phyloP scores from a whole-genome alignment of 2,113 vertebrate species.

The Telmatochromis sp. region DNA sequence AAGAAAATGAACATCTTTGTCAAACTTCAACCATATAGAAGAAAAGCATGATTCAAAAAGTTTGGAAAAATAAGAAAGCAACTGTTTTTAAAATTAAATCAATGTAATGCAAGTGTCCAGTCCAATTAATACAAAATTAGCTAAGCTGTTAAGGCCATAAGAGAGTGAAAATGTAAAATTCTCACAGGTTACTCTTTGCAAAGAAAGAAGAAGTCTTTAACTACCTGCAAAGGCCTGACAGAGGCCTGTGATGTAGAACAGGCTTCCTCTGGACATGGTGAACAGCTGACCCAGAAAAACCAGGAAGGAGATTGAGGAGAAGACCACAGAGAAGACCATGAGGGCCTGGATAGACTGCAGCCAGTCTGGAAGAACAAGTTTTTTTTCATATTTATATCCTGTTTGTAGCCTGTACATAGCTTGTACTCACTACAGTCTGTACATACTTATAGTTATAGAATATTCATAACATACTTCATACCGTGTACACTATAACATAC shows the following conservation, averaged over 20 bases:
- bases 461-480: not conserved
- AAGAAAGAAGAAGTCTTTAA: not conserved
- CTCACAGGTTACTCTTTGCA: not conserved
- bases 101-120: not conserved
- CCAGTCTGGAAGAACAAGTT: conserved; percentile 68
- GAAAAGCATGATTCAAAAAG: not conserved
- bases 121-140: not conserved
- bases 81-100: not conserved
- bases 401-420: not conserved
- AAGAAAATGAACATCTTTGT: not conserved
- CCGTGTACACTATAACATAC: not conserved
- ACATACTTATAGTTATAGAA: not conserved
- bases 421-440: not conserved
- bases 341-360: conserved; percentile 82
- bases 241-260: conserved; percentile 85
- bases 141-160: not conserved
- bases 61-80: not conserved
- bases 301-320: conserved; percentile 82
- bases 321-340: conserved; percentile 81
- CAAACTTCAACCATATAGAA: not conserved
- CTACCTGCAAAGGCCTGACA: conserved; percentile 82
- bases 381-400: not conserved
- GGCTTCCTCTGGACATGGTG: conserved; percentile 71
- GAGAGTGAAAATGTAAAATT: not conserved
- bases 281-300: conserved; percentile 83